Conservation (phyloP, 2,113 vertebrate genomes). For the Aplodontia rufa region DNA sequence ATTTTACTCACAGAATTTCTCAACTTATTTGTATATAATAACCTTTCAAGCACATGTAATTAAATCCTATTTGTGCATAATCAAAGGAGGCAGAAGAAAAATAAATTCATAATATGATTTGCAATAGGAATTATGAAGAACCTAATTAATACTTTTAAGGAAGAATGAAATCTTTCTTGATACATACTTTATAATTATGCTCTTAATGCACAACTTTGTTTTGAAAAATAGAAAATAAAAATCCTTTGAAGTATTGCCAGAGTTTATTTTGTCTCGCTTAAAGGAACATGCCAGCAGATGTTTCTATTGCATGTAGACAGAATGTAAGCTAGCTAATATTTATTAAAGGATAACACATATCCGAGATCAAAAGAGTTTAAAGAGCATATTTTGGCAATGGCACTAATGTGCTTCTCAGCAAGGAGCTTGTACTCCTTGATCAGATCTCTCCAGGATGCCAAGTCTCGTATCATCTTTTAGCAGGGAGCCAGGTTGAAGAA, state of each 20-base stretch:
- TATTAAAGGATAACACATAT: constrained; percentile 60
- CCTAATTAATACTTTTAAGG: constrained; percentile 67
- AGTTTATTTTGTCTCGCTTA: constrained; percentile 23
- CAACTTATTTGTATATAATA: constrained; percentile 62
- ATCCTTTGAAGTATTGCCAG: neutral
- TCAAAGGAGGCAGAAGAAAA: constrained; percentile 63
- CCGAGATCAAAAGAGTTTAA: constrained; percentile 53
- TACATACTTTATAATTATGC: constrained; percentile 53
- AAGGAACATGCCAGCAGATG: constrained; percentile 14
- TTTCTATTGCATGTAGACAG: neutral
- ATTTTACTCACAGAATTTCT: constrained; percentile 51
- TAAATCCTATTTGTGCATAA: constrained; percentile 59
- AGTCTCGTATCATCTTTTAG: neutral
- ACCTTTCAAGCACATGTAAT: constrained; percentile 51
- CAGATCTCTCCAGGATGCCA: constrained; percentile 54
- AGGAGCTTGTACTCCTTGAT: constrained; percentile 54
- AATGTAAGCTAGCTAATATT: constrained; percentile 34
- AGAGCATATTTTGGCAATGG: constrained; percentile 44
- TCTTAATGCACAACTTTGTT: constrained; percentile 19
- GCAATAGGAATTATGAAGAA: constrained; percentile 5
- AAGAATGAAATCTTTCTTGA: constrained; percentile 17
- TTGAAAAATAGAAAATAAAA: constrained; percentile 14
- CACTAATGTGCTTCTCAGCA: constrained; percentile 65
- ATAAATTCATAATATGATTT: constrained; percentile 53
- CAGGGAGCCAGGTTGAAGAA: constrained; percentile 6